These are phyloP conservation scores for Thalassarche chlororhynchos DNA, from an alignment of 2,113 vertebrate species.

Conservation along the genomic window DNA sequence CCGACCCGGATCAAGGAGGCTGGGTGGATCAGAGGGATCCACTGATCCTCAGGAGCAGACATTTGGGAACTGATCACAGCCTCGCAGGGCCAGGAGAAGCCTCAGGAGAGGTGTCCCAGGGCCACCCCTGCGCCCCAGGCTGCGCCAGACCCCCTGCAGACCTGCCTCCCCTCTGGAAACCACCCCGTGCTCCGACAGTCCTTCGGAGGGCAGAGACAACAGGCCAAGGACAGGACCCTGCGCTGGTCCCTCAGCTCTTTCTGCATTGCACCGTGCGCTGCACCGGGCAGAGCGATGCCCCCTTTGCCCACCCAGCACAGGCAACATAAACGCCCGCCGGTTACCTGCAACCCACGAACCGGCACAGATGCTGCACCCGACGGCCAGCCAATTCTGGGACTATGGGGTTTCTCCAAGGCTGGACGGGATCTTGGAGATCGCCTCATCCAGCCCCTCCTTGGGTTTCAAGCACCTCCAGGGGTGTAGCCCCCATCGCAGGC, in stretches of 20 bases:
- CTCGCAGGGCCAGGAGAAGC: neutral
- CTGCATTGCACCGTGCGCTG: neutral
- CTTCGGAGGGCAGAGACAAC: neutral
- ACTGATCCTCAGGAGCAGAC: neutral
- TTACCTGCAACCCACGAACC: neutral
- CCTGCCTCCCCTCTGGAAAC: neutral
- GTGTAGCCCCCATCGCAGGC: neutral
- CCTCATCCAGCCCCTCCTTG: neutral
- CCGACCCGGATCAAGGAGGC: fast-evolving
- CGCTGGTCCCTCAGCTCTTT: neutral
- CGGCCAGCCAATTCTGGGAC: neutral
- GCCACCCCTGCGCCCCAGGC: neutral
- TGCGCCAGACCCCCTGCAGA: neutral
- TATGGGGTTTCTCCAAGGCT: neutral
- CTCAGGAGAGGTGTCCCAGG: neutral
- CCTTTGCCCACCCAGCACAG: neutral
- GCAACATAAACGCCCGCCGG: neutral
- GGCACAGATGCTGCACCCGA: neutral
- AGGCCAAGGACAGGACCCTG: neutral
- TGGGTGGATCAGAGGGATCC: neutral
- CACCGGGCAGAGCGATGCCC: neutral
- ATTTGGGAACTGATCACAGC: fast-evolving
- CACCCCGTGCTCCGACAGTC: neutral
- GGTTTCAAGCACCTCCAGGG: neutral
- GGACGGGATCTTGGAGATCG: neutral